Base-by-base conservation (phyloP, 2,888 invertebrate genomes). In the Cataglyphis cursor region DNA sequence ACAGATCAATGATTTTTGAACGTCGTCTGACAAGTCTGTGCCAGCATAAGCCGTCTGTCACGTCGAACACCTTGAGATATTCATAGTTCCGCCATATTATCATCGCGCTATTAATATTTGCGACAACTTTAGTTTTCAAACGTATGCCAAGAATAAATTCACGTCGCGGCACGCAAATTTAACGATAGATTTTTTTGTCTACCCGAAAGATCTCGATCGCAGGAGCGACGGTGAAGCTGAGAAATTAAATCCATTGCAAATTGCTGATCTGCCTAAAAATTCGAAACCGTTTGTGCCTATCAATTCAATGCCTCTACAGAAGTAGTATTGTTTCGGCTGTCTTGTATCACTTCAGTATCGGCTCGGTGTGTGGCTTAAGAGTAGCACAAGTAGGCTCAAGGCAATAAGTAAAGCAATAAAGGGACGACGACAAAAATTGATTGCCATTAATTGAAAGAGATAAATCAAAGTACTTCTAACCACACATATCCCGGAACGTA, bases 11-110 rank as follows among this genome's bases (percentile, higher is more conserved):
- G 38, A 35, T 41, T 54, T 35, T 28, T 35, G 5, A 48, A n/a
- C 10, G 62, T 73, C 21, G 51, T 81, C n/a, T 3, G 48, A 61
- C 9, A 24, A 24, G 48, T 81, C 31, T 74, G 21, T 51, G 62
- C 48, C 41, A 75, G 10, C 38, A 38, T 62, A 15, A 28, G 10
- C 10, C 61, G 66, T 81, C 65, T 68, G 64, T 74, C 78, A 78
- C 75, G 59, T 31, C 61, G 68, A 84, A 86, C 85, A 87, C 92
- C 91, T 93, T 91, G 92, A 88, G 85, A 87, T 93, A 93, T 93
- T 92, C 91, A 92, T 92, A 92, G 88, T 68, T 35, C 41, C 72
- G 85, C 80, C 72, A 84, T 87, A 75, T 81, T 83, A 85, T 72
- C 86, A 85, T 76, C 59, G 44, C 54, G 74, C 84, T 90, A 90